phyloP scores from a whole-genome alignment of 2,888 invertebrate genomes.

The Allacma fusca region DNA sequence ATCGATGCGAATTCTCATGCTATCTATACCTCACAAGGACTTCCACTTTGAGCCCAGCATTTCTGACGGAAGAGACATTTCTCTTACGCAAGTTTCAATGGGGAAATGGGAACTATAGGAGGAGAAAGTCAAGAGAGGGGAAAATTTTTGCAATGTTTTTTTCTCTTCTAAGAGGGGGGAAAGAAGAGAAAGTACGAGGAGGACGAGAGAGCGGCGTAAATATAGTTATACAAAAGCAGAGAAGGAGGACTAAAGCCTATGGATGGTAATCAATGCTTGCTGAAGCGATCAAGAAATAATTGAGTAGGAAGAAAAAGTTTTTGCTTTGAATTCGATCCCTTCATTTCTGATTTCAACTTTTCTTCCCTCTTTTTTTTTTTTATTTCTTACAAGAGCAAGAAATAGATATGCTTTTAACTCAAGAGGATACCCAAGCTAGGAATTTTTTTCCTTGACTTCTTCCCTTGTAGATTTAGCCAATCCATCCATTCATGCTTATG shows the following conservation, averaged over 20 bases:
- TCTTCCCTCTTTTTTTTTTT: constrained; percentile 23
- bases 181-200: not conserved
- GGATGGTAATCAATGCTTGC: constrained; percentile 50
- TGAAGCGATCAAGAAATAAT: constrained; percentile 50
- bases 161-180: not conserved
- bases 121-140: constrained; percentile 1
- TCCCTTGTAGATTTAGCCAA: not conserved
- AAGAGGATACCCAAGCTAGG: not conserved
- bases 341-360: constrained; percentile 44
- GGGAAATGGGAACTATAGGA: too few species aligned
- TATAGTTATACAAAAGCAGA: not conserved
- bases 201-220: not conserved
- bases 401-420: not conserved
- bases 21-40: not conserved
- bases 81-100: too few species aligned
- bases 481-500: constrained; percentile 11
- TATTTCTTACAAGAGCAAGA: not conserved
- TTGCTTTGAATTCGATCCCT: constrained; percentile 41
- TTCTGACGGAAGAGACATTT: too few species aligned
- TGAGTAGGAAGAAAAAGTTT: constrained; percentile 41
- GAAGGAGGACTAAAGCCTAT: constrained; percentile 3
- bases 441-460: not conserved
- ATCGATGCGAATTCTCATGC: not conserved
- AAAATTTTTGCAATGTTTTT: constrained; percentile 39
- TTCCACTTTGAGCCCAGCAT: not conserved